These are phyloP conservation scores for Meloidogyne chitwoodi DNA, from an alignment of 1,140 invertebrate genomes.

Conservation along the genomic window DNA sequence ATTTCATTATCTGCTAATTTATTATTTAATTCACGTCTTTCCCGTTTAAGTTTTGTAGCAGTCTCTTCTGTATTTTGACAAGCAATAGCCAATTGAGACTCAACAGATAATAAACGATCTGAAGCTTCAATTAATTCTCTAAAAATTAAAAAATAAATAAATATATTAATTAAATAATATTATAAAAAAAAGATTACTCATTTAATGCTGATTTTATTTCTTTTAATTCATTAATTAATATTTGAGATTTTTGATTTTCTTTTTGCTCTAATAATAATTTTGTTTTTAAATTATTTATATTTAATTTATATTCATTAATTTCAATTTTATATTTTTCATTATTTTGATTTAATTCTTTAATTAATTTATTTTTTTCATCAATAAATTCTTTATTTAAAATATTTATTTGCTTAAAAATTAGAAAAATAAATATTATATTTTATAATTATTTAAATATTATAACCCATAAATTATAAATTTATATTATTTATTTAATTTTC, in stretches of 20 bases:
- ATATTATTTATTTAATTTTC: too few species aligned
- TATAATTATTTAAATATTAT: too few species aligned
- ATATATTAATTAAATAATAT: background rate
- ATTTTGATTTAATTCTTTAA: background rate
- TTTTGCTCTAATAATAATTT: background rate
- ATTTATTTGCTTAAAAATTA: background rate
- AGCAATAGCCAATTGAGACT: background rate
- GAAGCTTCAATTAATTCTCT: background rate
- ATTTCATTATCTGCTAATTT: background rate
- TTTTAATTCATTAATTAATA: background rate
- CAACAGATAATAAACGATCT: background rate
- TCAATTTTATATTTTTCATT: background rate
- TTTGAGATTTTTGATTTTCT: background rate
- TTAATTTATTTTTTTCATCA: background rate
- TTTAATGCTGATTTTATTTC: background rate
- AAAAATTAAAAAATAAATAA: background rate
- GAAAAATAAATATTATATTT: too few species aligned
- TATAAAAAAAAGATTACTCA: background rate
- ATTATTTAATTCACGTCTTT: background rate
- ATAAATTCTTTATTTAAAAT: background rate
- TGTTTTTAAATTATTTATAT: background rate
- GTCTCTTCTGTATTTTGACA: background rate
- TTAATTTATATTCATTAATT: background rate
- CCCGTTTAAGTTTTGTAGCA: background rate
- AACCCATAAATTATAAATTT: too few species aligned